phyloP scores from a whole-genome alignment of 1,140 invertebrate species.

The Drosophila ironensis region DNA sequence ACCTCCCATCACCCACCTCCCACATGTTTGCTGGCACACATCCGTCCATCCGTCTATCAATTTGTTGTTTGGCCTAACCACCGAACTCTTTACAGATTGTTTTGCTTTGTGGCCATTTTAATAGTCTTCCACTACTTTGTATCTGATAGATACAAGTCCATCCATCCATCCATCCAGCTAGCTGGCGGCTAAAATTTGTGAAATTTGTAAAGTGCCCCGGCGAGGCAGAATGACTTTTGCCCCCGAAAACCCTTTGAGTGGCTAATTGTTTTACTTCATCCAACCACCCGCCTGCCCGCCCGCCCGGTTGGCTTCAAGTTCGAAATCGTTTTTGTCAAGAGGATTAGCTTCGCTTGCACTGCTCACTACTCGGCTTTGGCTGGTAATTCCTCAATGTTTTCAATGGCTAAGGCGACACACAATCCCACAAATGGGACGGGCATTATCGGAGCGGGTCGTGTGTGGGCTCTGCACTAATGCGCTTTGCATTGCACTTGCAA shows the following conservation, averaged over 20 bases:
- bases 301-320: constrained; percentile 31
- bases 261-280: constrained; percentile 43
- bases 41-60: constrained; percentile 59
- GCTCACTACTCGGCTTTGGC: constrained; percentile 24
- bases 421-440: constrained; percentile 59
- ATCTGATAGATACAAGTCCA: constrained; percentile 67
- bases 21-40: constrained; percentile 66
- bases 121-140: constrained; percentile 70
- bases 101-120: constrained; percentile 73
- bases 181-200: constrained; percentile 52
- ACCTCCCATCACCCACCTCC: background rate
- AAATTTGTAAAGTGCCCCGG: constrained; percentile 66
- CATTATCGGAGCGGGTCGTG: constrained; percentile 44
- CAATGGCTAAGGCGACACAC: constrained; percentile 63
- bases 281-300: too few species aligned
- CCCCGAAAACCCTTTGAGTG: background rate
- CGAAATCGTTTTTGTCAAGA: constrained; percentile 73
- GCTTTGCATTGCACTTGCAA: constrained; percentile 65
- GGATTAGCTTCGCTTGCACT: constrained; percentile 43
- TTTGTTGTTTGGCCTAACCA: constrained; percentile 66
- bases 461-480: constrained; percentile 48
- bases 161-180: background rate
- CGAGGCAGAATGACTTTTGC: background rate
- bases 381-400: constrained; percentile 66
- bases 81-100: constrained; percentile 62